Conservation (phyloP, 1,140 invertebrate species). For the Lordiphosa mommai region DNA sequence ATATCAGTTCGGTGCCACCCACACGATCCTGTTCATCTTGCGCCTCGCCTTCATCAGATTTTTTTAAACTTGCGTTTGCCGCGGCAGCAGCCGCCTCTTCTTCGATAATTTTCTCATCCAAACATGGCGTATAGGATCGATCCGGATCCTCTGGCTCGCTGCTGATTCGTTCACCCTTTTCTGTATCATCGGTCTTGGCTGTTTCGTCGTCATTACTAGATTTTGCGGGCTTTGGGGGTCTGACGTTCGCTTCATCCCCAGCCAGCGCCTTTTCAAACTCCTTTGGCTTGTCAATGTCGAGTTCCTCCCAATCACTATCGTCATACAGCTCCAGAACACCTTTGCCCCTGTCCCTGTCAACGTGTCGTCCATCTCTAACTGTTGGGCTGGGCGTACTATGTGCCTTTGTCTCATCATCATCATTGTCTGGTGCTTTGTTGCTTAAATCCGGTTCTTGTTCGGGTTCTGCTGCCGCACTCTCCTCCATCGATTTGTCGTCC, state of each 20-base stretch:
- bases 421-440: constrained; percentile 16
- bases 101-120: constrained; percentile 82
- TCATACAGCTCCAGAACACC: constrained; percentile 76
- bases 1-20: constrained; percentile 85
- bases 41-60: constrained; percentile 13
- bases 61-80: background rate
- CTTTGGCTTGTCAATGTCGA: constrained; percentile 73
- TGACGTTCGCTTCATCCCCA: background rate
- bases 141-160: constrained; percentile 71
- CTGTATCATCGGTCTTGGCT: background rate
- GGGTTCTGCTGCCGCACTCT: background rate
- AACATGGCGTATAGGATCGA: constrained; percentile 84
- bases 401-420: constrained; percentile 31
- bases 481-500: constrained; percentile 22
- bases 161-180: constrained; percentile 5
- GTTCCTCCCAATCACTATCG: constrained; percentile 79
- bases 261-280: constrained; percentile 58
- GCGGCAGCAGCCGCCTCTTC: constrained; percentile 34
- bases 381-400: constrained; percentile 51
- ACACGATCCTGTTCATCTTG: constrained; percentile 56
- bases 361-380: constrained; percentile 30
- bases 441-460: constrained; percentile 10
- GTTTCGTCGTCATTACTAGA: constrained; percentile 1
- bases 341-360: constrained; percentile 50
- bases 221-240: background rate